Conservation (phyloP, 2,888 invertebrate genomes). For the Lamproptera curius region DNA sequence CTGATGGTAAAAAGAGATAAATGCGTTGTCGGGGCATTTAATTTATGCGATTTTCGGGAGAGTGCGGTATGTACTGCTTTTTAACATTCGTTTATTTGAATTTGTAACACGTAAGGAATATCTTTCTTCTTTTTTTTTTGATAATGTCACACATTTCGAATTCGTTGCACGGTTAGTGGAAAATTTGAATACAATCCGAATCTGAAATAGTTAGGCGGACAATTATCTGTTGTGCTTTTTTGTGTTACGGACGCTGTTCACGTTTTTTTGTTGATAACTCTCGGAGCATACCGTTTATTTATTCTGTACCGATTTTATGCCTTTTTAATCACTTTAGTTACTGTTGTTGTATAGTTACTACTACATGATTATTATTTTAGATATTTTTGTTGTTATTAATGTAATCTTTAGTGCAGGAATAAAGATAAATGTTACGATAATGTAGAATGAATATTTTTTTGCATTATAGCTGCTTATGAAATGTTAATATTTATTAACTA, state of each 20-base stretch:
- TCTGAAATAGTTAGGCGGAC: not conserved
- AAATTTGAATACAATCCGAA: conserved; percentile 15
- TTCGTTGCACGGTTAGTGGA: conserved; percentile 5
- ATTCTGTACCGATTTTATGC: too few species aligned
- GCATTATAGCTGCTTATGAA: too few species aligned
- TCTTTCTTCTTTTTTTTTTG: too few species aligned
- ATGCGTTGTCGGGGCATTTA: conserved; percentile 69
- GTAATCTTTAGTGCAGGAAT: too few species aligned
- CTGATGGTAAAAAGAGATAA: conserved; percentile 72
- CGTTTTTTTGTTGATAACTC: not conserved
- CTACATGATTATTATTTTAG: too few species aligned
- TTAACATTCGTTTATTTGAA: conserved; percentile 24
- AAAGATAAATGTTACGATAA: too few species aligned
- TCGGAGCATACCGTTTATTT: too few species aligned
- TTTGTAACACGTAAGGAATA: conserved; percentile 16
- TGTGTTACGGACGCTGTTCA: not conserved
- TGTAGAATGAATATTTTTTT: too few species aligned
- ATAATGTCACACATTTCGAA: conserved; percentile 7
- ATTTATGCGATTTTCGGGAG: conserved; percentile 65
- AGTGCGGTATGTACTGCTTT: conserved; percentile 35
- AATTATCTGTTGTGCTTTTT: conserved; percentile 1
- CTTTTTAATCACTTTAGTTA: too few species aligned
- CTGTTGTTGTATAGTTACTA: too few species aligned
- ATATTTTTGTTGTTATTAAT: too few species aligned
- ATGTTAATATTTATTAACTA: too few species aligned